Base-by-base conservation (phyloP, 2,113 vertebrate genomes). In the Tor tambroides region DNA sequence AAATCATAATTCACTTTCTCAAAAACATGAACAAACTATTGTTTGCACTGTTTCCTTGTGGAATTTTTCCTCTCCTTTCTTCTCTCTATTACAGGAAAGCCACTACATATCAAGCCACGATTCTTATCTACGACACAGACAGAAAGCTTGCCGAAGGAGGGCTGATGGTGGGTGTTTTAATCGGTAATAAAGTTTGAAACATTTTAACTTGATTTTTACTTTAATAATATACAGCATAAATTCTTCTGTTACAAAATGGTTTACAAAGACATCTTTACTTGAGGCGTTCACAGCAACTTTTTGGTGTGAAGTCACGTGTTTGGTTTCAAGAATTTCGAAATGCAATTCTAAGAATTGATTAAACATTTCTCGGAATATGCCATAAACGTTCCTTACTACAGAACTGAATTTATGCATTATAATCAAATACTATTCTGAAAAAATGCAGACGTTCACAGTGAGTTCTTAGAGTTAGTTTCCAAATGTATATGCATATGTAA, bases 31-130 rank as follows among this genome's bases (percentile, higher is more conserved):
- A 61, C n/a, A 41, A 14, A 9, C 6, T 12, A 14, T 79, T 38
- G 23, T 79, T 32, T 84, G 4, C 32, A 61, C 15, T 10, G 21
- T 59, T 49, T 51, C 67, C 74, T 32, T 71, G 38, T 90, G 86
- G 77, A 28, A 69, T 46, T 59, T 41, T 71, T 80, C 78, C 14
- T 74, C 80, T 56, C 28, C 23, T 49, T 65, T 59, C 35, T 54
- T 77, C 2, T 91, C 11, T 89, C 7, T 84, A 6, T 84, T 67
- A 6, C 92, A 94, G 95, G 93, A 46, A 94, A 91, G 77, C 94
- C 90, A 26, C 91, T 96, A 69, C 95, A 96, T 91, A 95, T 96
- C 91, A 96, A 95, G 86, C 95, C 95, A 74, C 92, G 95, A 12
- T 93, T 95, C 61, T 72, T 78, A n/a, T 80, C 11, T 38, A 26